phyloP scores from a whole-genome alignment of 2,797 vertebrate species.

The Neosalanx taihuensis region DNA sequence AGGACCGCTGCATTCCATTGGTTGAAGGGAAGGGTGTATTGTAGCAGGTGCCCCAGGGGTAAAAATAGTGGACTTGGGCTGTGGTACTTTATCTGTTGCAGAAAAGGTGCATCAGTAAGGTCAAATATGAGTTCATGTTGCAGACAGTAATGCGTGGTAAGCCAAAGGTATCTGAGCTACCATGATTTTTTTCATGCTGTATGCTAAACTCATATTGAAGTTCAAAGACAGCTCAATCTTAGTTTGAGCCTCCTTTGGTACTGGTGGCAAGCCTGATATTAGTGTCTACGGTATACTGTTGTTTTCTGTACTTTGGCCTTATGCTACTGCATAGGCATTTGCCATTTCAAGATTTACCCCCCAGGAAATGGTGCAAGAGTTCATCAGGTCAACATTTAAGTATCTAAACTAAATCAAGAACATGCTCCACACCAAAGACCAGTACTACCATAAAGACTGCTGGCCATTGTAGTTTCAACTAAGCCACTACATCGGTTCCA shows the following conservation, averaged over 20 bases:
- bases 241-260: no score
- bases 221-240: neutral
- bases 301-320: neutral
- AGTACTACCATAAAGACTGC: slow-evolving; percentile 21
- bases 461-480: slow-evolving; percentile 32
- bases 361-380: neutral
- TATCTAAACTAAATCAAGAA: slow-evolving; percentile 9
- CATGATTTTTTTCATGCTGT: neutral
- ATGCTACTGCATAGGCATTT: no score
- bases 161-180: neutral
- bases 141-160: neutral
- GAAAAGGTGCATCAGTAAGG: slow-evolving; percentile 9
- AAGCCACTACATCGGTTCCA: slow-evolving; percentile 37
- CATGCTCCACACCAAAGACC: slow-evolving; percentile 26
- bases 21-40: slow-evolving; percentile 10
- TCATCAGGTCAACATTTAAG: slow-evolving; percentile 9
- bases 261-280: neutral
- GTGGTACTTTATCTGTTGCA: slow-evolving; percentile 16
- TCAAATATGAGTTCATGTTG: neutral
- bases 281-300: neutral
- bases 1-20: slow-evolving; percentile 21
- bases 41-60: neutral
- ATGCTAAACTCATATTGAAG: neutral
- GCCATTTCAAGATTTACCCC: no score
- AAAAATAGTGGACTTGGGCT: slow-evolving; percentile 12